phyloP scores from a whole-genome alignment of 2,113 vertebrate genomes.

The Lanius ludovicianus region DNA sequence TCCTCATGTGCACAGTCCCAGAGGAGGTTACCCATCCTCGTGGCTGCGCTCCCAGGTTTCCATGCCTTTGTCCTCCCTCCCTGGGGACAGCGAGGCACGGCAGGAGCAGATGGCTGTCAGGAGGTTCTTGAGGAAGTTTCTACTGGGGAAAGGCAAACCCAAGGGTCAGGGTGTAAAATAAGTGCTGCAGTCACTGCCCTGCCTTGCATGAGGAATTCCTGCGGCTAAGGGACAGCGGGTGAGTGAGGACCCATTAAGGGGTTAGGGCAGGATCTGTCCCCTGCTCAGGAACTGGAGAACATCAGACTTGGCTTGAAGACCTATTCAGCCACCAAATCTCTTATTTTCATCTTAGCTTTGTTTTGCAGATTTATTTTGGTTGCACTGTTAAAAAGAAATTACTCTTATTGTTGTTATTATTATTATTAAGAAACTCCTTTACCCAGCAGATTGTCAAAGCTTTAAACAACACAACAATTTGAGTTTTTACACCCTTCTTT shows the following conservation, averaged over 20 bases:
- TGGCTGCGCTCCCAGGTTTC: neutral
- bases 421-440: neutral
- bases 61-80: neutral
- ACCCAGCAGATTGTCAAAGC: neutral
- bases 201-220: accelerated
- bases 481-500: neutral
- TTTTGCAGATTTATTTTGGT: neutral
- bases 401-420: neutral
- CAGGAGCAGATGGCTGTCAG: neutral
- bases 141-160: accelerated
- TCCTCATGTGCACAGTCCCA: neutral
- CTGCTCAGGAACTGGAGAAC: neutral
- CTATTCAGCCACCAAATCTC: neutral
- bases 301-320: neutral
- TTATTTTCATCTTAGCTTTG: neutral
- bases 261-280: neutral
- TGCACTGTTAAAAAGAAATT: neutral
- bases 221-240: neutral
- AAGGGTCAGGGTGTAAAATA: neutral
- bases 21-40: neutral
- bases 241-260: neutral
- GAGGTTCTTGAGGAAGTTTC: neutral
- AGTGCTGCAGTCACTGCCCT: neutral
- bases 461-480: neutral
- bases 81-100: accelerated